Conservation (phyloP, 1,140 invertebrate species). For the Papilio glaucus region DNA sequence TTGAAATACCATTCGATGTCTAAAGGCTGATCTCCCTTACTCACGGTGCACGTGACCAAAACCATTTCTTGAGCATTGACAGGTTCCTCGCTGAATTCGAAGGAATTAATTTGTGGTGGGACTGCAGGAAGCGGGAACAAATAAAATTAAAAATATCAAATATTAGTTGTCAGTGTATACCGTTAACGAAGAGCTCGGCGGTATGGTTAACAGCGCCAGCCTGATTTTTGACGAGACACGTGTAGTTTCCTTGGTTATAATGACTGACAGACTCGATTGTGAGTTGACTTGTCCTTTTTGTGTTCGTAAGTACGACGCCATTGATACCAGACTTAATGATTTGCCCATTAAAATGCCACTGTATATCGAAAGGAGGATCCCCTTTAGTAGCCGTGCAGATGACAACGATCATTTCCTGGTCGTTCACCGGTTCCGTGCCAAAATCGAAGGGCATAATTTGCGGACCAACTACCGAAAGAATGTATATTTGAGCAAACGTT, state of each 20-base stretch:
- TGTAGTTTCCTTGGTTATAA: constrained; percentile 88
- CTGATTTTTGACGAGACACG: constrained; percentile 87
- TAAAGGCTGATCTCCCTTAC: constrained; percentile 87
- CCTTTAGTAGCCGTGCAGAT: constrained; percentile 84
- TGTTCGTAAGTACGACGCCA: constrained; percentile 74
- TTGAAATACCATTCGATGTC: constrained; percentile 86
- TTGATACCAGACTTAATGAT: constrained; percentile 78
- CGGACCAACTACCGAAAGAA: constrained; percentile 82
- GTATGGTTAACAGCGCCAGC: constrained; percentile 86
- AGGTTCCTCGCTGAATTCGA: constrained; percentile 84
- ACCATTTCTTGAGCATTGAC: constrained; percentile 85
- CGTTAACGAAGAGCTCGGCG: constrained; percentile 85
- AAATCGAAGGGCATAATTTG: constrained; percentile 87
- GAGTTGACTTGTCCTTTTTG: constrained; percentile 82
- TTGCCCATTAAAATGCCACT: constrained; percentile 85
- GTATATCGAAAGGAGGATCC: constrained; percentile 79
- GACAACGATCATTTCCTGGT: constrained; percentile 86
- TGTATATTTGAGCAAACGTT: not conserved
- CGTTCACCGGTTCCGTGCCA: constrained; percentile 86
- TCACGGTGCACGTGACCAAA: constrained; percentile 84
- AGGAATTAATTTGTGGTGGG: constrained; percentile 85
- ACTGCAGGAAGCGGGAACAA: constrained; percentile 71
- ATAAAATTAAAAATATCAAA: constrained; percentile 45
- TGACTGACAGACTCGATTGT: constrained; percentile 86
- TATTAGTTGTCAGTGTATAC: constrained; percentile 59